These are phyloP conservation scores for Sarcophaga variegata DNA, from an alignment of 2,888 invertebrate species.

Conservation along the genomic window DNA sequence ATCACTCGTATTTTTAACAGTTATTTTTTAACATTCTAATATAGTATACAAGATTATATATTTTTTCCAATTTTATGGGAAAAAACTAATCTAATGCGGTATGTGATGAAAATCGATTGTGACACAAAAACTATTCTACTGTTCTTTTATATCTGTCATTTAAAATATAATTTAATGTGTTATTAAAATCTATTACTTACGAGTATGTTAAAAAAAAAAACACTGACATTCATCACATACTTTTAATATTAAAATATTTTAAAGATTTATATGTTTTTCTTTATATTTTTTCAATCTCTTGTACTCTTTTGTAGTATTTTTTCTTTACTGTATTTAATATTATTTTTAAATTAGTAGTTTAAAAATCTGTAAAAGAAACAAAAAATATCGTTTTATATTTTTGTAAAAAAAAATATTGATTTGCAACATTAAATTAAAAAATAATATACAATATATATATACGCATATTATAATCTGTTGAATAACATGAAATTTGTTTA, in stretches of 20 bases:
- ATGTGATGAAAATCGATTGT: conserved; percentile 28
- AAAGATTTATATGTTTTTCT: neutral
- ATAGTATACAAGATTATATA: conserved; percentile 14
- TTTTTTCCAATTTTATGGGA: neutral
- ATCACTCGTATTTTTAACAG: conserved; percentile 26
- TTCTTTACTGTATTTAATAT: neutral
- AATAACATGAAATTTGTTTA: too few species aligned
- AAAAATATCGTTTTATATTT: conserved; percentile 14
- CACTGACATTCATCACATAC: too few species aligned
- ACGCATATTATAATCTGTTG: too few species aligned
- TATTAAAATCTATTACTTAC: neutral
- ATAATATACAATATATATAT: neutral
- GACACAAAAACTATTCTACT: neutral
- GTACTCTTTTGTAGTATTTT: neutral
- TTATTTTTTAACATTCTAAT: neutral
- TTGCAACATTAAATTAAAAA: neutral
- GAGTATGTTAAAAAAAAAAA: neutral
- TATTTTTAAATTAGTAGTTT: neutral
- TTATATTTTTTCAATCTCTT: neutral
- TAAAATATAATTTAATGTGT: too few species aligned
- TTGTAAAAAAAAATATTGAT: neutral
- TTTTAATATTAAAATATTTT: too few species aligned
- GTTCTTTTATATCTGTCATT: neutral
- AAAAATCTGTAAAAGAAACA: neutral
- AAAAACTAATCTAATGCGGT: neutral